Evolutionary conservation across 2,888 invertebrate species (phyloP).

Genomic region (Pammene aurita): DNA sequence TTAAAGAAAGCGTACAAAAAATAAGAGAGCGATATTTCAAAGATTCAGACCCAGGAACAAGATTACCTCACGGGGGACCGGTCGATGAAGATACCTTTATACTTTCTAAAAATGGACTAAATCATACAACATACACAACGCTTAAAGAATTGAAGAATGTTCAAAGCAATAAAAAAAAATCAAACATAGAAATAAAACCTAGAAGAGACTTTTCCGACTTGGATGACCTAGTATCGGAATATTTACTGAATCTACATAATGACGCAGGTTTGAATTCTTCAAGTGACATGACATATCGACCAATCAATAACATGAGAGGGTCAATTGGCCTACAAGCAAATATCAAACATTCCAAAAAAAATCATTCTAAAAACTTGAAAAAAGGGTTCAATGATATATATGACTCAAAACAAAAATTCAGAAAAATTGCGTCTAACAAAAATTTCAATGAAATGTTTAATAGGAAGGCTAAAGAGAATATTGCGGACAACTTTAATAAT

Average conservation of each 20-base stretch:
- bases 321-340: neutral
- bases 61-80: neutral
- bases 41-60: conserved; percentile 3
- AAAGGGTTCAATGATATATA: neutral
- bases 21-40: conserved; percentile 7
- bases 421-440: neutral
- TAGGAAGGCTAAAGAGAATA: neutral
- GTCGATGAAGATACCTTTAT: neutral
- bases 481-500: neutral
- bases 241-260: neutral
- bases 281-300: neutral
- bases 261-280: neutral
- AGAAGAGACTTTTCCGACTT: conserved; percentile 10
- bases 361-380: neutral
- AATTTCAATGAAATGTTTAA: neutral
- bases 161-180: neutral
- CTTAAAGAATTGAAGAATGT: neutral
- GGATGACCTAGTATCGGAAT: conserved; percentile 8
- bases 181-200: neutral
- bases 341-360: neutral
- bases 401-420: neutral
- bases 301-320: neutral
- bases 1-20: neutral
- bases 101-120: neutral
- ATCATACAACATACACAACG: neutral